phyloP scores from a whole-genome alignment of 2,113 vertebrate genomes.

The Podiceps cristatus region DNA sequence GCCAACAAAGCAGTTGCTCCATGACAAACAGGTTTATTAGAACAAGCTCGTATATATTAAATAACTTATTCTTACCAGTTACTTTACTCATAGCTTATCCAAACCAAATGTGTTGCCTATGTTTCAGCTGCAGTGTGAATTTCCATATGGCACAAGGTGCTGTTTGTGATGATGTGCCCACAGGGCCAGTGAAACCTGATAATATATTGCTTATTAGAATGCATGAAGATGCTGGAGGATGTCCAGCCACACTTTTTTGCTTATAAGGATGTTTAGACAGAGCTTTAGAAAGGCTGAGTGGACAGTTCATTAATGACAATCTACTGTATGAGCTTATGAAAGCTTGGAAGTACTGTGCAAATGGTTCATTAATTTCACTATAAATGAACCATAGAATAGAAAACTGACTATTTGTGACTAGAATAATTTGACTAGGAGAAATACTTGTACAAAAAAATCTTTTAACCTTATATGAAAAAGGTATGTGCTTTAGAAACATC shows the following conservation, averaged over 20 bases:
- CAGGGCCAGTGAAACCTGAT: neutral
- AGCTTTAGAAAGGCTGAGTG: slow-evolving; percentile 10
- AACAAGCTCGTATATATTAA: neutral
- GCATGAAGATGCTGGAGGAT: neutral
- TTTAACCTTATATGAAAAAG: neutral
- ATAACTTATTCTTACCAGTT: neutral
- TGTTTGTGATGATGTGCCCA: neutral
- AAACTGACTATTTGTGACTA: neutral
- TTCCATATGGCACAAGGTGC: neutral
- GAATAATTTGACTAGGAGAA: neutral
- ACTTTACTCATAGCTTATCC: neutral
- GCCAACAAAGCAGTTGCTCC: neutral
- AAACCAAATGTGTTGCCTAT: neutral
- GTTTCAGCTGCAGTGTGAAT: neutral
- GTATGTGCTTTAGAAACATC: neutral
- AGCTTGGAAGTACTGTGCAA: neutral
- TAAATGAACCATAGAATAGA: neutral
- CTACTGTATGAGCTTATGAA: neutral
- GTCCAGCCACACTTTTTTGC: neutral
- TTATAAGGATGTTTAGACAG: neutral
- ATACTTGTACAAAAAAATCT: accelerated
- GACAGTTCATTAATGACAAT: neutral
- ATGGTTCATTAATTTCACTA: neutral
- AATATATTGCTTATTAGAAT: neutral
- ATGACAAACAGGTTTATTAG: neutral